Evolutionary conservation across 2,888 invertebrate genomes (phyloP), one percentile per base, ranked within the genome.

Genomic region (Globia sparganii): DNA sequence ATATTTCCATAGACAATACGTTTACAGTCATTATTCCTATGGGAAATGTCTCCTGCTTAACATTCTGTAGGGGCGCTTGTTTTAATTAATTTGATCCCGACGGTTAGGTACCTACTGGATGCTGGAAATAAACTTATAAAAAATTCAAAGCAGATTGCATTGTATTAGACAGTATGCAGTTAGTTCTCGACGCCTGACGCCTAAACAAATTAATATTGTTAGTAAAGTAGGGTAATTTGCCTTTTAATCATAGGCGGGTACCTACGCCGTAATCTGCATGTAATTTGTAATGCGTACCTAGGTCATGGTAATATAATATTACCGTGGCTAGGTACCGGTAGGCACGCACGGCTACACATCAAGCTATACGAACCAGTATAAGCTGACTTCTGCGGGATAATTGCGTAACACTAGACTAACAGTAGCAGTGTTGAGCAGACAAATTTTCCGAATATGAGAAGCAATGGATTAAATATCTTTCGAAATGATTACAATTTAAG

Each of bases 21-120:
- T 77, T 49, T 31, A 6, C 31, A 46, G 40, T 56, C 37, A 68
- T 80, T 74, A 64, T 46, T 53, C 75, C 43, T 65, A 25, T 31
- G 66, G 65, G 68, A 62, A 71, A 76, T 37, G 53, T 34, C 43
- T 71, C 59, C 62, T 74, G 61, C 72, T 84, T 83, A 84, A 81
- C 65, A 87, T 87, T 87, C 83, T 67, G 37, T 64, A 65, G 78
- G 72, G 76, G 56, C 65, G 72, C 76, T 66, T 78, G 64, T 78
- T 77, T 78, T 86, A 87, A 88, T 86, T 87, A 88, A 86, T 86
- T 86, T 79, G 31, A 75, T 72, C 74, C 65, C 67, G 65, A 76
- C 77, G 71, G 37, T 65, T 69, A n/a, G n/a, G n/a, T n/a, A 81
- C 61, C 1, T 34, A 72, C 53, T 25, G n/a, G 67, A 64, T 64